Base-by-base conservation (phyloP, 1,140 invertebrate species). In the Calliphora vicina region DNA sequence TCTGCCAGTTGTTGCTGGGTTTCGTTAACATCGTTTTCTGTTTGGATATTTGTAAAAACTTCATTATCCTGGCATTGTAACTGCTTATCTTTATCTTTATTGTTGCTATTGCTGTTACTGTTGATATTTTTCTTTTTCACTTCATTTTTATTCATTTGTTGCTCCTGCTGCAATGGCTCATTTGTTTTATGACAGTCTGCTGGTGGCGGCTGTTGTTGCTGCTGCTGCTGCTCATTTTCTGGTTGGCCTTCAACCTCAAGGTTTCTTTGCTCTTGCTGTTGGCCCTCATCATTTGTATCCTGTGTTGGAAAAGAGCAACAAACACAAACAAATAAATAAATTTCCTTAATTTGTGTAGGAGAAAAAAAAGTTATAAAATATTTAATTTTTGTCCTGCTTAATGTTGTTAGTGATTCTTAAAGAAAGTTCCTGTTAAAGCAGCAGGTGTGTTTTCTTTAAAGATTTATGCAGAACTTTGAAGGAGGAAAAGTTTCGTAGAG, bases 41-140 rank as follows among this genome's bases (percentile, higher is more conserved):
- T 25, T 23, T 67, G 3, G 15, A 6, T 15, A 57, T 13, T 57
- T 57, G 50, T 17, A 10, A 6, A 25, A 10, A 50, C 45, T 50
- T 67, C 61, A 67, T 67, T 67, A 67, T 67, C 61, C 8, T 25
- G 6, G 5, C 10, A 8, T 67, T 67, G 61, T 23, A 20, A 67
- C 50, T 17, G 15, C 50, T 57, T 57, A 57, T 57, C 50, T 57
- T 67, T 67, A n/a, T 67, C 20, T 71, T 82, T 25, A 27, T 73
- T 73, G 20, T 73, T 73, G 71, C 42, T 82, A 17, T 82, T 82
- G 25, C 27, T 61, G n/a, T 76, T 29, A 45, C 23, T 50, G 25
- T 82, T 81, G 83, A 26, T 29, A 35, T 25, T 84, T 57, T 71
- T 78, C 50, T 84, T 57, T 50, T 73, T 82, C 57, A 25, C 42